Percentiles rank a stretch among this genome's conserved stretches.
These are phyloP conservation scores for Myzus persicae DNA, from an alignment of 1,140 invertebrate species.

Conservation along the genomic window DNA sequence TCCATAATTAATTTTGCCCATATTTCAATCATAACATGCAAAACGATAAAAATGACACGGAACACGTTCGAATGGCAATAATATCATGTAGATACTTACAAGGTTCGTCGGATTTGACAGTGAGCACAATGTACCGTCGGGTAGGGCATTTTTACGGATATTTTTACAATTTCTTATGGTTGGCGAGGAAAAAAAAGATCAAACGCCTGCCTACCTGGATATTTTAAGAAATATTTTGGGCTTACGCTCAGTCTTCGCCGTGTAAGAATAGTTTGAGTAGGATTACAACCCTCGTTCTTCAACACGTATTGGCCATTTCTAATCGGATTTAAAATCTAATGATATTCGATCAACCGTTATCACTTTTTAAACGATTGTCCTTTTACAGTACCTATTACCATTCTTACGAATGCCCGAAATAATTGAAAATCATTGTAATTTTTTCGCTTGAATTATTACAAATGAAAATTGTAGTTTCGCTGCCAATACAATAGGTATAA, in stretches of 20 bases:
- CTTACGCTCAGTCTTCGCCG: background rate
- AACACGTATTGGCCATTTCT: conserved; percentile 5
- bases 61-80: background rate
- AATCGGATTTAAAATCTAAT: conserved; percentile 42
- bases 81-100: background rate
- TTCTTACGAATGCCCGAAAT: background rate
- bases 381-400: background rate
- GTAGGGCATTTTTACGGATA: background rate
- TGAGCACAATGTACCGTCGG: background rate
- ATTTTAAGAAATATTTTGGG: background rate
- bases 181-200: background rate
- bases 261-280: background rate
- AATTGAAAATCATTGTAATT: conserved; percentile 31
- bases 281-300: conserved; percentile 35
- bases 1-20: background rate
- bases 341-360: background rate
- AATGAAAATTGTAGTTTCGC: background rate
- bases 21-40: background rate
- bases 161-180: background rate
- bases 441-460: background rate
- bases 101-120: background rate
- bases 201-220: background rate
- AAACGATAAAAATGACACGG: background rate
- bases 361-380: conserved; percentile 3
- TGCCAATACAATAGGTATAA: background rate